Evolutionary conservation across 2,113 vertebrate genomes (phyloP).

Genomic region (Excalfactoria chinensis): DNA sequence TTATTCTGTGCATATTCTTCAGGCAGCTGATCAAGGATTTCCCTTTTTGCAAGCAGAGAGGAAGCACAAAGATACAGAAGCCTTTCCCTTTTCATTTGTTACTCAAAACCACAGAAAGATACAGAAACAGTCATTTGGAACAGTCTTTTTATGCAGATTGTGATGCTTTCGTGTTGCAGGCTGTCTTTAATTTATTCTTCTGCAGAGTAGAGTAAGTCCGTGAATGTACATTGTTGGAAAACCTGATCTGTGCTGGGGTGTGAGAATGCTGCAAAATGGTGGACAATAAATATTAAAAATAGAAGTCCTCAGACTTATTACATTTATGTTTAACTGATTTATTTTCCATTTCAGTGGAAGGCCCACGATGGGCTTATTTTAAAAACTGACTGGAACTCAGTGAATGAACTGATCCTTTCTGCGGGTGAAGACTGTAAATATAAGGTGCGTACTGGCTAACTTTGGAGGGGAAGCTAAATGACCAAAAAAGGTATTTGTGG

Average conservation of each 20-base stretch:
- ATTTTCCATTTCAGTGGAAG: conserved; percentile 87
- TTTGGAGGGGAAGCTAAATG: background rate
- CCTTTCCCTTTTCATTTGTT: background rate
- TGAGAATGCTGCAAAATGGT: background rate
- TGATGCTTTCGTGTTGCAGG: background rate
- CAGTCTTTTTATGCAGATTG: background rate
- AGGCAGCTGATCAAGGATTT: background rate
- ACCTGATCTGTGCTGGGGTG: background rate
- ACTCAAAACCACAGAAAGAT: background rate
- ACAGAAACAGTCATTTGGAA: background rate
- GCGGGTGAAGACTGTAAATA: conserved; percentile 97
- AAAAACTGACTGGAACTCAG: conserved; percentile 96
- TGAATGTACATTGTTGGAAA: background rate
- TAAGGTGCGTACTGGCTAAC: conserved; percentile 80
- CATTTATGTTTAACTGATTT: background rate
- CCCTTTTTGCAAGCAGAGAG: background rate
- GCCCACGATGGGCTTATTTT: conserved; percentile 94
- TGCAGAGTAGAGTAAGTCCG: background rate
- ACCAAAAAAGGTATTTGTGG: background rate
- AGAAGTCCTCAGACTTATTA: background rate
- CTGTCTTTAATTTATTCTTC: background rate
- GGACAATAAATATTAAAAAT: background rate
- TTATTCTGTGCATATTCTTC: background rate
- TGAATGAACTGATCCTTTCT: conserved; percentile 94
- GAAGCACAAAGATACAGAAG: background rate